Percentiles rank a stretch among this genome's conserved stretches.
Conservation (phyloP, 2,113 vertebrate species). For the Saimiri boliviensis region DNA sequence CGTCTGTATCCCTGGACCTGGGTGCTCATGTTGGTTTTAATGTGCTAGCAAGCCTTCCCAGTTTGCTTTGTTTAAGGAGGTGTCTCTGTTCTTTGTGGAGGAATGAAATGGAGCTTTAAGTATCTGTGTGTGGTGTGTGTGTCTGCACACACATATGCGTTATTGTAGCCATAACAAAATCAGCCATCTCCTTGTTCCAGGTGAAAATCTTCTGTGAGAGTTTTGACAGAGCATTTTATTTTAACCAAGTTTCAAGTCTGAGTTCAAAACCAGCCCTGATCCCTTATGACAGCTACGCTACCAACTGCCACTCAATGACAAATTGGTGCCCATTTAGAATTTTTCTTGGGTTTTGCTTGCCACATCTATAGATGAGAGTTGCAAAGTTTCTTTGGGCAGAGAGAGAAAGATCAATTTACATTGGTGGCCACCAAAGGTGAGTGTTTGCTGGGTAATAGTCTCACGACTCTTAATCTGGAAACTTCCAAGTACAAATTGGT, state of each 20-base stretch:
- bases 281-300: background rate
- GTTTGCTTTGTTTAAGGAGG: accelerated
- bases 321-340: background rate
- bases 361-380: background rate
- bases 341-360: background rate
- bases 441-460: background rate
- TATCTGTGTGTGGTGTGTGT: background rate
- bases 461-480: background rate
- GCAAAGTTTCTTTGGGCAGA: background rate
- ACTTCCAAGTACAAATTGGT: background rate
- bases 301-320: background rate
- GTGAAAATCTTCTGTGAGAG: background rate
- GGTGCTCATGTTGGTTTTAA: background rate
- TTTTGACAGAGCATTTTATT: conserved; percentile 8
- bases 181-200: background rate
- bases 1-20: background rate
- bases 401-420: background rate
- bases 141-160: background rate
- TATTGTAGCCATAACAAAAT: background rate
- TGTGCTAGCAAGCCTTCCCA: background rate
- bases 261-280: background rate
- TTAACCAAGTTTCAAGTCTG: background rate
- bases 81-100: background rate
- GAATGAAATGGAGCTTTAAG: background rate
- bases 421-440: background rate